These are phyloP conservation scores for Choristoneura fumiferana DNA, from an alignment of 1,140 invertebrate genomes.

Conservation along the genomic window DNA sequence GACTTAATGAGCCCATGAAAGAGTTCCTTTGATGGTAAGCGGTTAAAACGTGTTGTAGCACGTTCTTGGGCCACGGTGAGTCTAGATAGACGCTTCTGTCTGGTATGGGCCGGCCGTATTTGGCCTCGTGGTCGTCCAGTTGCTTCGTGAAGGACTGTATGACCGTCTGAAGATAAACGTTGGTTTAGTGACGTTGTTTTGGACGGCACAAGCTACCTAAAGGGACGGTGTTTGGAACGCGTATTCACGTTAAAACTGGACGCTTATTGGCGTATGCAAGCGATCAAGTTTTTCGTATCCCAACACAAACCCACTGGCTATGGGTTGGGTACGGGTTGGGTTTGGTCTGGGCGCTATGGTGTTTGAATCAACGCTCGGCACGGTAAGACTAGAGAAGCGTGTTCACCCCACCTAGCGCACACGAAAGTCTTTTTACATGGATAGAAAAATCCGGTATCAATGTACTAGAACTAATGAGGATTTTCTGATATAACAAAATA, in stretches of 20 bases:
- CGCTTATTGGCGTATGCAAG: too few species aligned
- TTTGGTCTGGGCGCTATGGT: too few species aligned
- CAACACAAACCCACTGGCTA: too few species aligned
- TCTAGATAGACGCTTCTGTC: constrained; percentile 64
- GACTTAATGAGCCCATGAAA: constrained; percentile 75
- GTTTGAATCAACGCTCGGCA: too few species aligned
- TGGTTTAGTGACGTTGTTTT: constrained; percentile 26
- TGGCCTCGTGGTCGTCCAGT: constrained; percentile 76
- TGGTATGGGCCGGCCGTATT: constrained; percentile 68
- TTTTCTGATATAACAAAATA: too few species aligned
- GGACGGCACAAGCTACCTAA: constrained; percentile 41
- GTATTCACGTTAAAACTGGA: neutral
- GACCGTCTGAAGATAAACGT: constrained; percentile 52
- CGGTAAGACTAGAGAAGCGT: too few species aligned
- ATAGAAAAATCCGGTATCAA: too few species aligned
- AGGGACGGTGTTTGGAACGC: constrained; percentile 11
- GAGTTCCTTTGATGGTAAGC: constrained; percentile 72
- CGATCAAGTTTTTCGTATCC: too few species aligned
- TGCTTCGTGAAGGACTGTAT: constrained; percentile 61
- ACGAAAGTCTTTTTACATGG: too few species aligned
- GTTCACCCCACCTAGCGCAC: too few species aligned
- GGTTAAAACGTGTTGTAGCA: constrained; percentile 69
- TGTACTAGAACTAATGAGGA: too few species aligned
- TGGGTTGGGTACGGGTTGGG: too few species aligned
- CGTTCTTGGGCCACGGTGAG: constrained; percentile 74